Base-by-base conservation (phyloP, 2,797 vertebrate species). In the Macropus fuliginosus region DNA sequence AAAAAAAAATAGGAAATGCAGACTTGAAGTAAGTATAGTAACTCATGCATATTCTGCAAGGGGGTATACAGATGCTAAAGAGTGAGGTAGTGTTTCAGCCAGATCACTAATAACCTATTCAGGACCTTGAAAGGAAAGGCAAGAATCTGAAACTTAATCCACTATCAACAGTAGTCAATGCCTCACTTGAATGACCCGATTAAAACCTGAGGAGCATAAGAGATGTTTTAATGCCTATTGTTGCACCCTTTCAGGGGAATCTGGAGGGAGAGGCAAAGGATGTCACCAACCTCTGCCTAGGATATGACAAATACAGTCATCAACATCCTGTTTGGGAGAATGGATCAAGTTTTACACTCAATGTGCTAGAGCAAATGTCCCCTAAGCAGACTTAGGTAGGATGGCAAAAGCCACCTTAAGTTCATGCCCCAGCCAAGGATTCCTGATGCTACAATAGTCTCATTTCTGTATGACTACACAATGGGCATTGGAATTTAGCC, bases 381-480 rank as follows among this genome's bases (percentile, higher is more conserved):
- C 54, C 18, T 57, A 56, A 52, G 5, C 52, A 52, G 34, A 21
- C 46, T 56, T 89, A 62, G 81, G 31, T n/a, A 62, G 18, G 54
- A 93, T 57, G 56, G 27, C 74, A 91, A 95, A 91, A 34, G 56
- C 5, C 66, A 66, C 29, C 40, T 89, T 11, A 16, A 28, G 29
- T 50, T 94, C 59, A 56, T 95, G 50, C 90, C 28, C 16, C 5
- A 96, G 89, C 21, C 90, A 52, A 91, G 34, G 90, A 40, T 21
- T 54, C 56, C 81, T 96, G 50, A 14, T 55, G 57, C 87, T 90
- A 10, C 46, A 92, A 28, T 31, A 94, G 5, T 40, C 4, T 28
- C 92, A 93, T 66, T 96, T 94, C 50, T 89, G 91, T 90, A 92
- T 27, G 62, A 34, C 40, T 96, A 13, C 31, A 95, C 56, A 93